Evolutionary conservation across 1,140 invertebrate species (phyloP), one percentile per base, ranked within the genome.

Genomic region (Drosophila leontia): DNA sequence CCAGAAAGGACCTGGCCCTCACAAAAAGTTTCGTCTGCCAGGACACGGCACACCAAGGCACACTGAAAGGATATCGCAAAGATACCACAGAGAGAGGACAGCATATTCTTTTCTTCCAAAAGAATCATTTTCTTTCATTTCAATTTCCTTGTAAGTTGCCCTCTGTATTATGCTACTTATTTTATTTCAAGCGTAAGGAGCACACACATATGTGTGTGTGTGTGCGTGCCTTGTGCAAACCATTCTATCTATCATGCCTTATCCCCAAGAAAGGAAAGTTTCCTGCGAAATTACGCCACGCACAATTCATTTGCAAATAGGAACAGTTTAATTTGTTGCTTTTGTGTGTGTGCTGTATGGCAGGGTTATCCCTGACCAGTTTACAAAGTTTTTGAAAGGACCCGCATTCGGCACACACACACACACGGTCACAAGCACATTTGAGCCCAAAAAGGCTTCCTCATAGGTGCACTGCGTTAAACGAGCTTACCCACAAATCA

Each of bases 251-350:
- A 63, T 58, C 53, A 48, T 39, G 60, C 34, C 71, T 60, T 60
- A 59, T 53, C 56, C 62, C 51, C 29, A 69, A 78, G 64, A 86
- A 88, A 90, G 77, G 58, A 86, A 88, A 90, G 62, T 88, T 88
- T 82, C 67, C 61, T 71, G 74, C 84, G 75, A 87, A 88, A 87
- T 88, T 87, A 84, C 80, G 69, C 84, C 80, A 88, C 84, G 84
- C 84, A 88, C 84, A 88, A 88, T 88, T 88, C 80, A 88, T 88
- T 88, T 88, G 85, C 84, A 88, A 88, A 90, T 88, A 88, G 77
- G 84, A 84, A 90, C 85, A 84, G 85, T 88, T 88, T 90, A 88
- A 88, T 88, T 88, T 88, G 84, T 90, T 88, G 77, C 80, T 76
- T 90, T 88, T 88, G 84, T 84, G 61, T 65, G 37, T 41, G 47